Percentiles rank a stretch among this genome's conserved stretches.
phyloP scores from a whole-genome alignment of 1,140 invertebrate genomes.

The Portunus trituberculatus region DNA sequence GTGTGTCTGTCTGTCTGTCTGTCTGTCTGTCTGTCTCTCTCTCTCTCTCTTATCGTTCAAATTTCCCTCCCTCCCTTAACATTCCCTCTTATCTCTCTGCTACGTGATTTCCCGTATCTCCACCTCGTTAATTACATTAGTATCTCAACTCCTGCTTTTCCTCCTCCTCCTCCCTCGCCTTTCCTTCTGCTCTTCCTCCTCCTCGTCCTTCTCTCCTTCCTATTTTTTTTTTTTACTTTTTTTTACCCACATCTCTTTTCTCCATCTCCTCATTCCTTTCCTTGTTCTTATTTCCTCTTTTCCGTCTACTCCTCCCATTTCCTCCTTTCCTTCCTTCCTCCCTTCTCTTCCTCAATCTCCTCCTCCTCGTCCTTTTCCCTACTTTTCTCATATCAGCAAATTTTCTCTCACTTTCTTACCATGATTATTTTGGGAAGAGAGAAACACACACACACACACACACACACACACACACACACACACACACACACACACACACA shows the following conservation, averaged over 20 bases:
- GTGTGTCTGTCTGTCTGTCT: slow-evolving; percentile 37
- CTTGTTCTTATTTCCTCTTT: not conserved
- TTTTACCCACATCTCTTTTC: not conserved
- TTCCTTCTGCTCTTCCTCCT: not conserved
- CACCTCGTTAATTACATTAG: not conserved
- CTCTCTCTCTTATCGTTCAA: slow-evolving; percentile 29
- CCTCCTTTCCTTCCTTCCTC: not conserved
- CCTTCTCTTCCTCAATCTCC: not conserved
- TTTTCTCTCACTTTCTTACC: no score
- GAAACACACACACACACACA: not conserved
- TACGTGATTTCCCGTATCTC: not conserved
- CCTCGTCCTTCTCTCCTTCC: not conserved
- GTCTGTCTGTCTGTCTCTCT: slow-evolving; percentile 44
- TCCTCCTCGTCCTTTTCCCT: not conserved
- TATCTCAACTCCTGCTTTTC: not conserved
- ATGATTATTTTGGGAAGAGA: no score
- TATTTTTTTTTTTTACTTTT: not conserved
- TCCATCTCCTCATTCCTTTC: not conserved
- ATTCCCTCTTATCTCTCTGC: not conserved
- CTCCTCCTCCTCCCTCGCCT: not conserved
- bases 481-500: not conserved
- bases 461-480: not conserved
- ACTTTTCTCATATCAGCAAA: not conserved
- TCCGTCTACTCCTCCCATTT: not conserved
- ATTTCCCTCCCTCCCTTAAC: slow-evolving; percentile 16